Conservation (phyloP, 2,797 vertebrate species). For the Manis pentadactyla region DNA sequence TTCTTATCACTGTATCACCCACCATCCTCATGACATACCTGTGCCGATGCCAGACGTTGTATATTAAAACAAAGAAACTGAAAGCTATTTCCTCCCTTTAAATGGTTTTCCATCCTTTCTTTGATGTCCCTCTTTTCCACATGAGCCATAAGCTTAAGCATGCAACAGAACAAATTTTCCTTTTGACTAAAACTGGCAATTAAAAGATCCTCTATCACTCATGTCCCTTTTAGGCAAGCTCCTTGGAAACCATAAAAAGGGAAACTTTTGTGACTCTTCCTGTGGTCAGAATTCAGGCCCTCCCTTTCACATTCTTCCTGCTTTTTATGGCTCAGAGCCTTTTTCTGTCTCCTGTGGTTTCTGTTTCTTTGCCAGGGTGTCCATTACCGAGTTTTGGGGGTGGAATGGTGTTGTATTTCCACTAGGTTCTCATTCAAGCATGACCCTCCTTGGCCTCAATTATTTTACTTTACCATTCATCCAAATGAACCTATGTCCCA, state of each 20-base stretch:
- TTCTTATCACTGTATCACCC: background rate
- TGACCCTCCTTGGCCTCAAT: background rate
- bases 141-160: background rate
- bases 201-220: background rate
- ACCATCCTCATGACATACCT: background rate
- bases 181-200: slow-evolving; percentile 31
- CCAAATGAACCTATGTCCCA: background rate
- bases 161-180: background rate
- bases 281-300: background rate
- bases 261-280: background rate
- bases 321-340: background rate
- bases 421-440: background rate
- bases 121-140: background rate
- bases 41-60: background rate
- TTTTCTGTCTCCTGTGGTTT: background rate
- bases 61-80: background rate
- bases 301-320: slow-evolving; percentile 10
- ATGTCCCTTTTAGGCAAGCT: slow-evolving; percentile 24
- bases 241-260: background rate
- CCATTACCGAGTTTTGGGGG: background rate
- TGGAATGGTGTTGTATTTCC: background rate
- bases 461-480: slow-evolving; percentile 31
- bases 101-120: background rate
- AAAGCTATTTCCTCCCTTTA: background rate
- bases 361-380: background rate